Evolutionary conservation across 2,113 vertebrate genomes (phyloP).

Genomic region (Pterophyllum scalare): DNA sequence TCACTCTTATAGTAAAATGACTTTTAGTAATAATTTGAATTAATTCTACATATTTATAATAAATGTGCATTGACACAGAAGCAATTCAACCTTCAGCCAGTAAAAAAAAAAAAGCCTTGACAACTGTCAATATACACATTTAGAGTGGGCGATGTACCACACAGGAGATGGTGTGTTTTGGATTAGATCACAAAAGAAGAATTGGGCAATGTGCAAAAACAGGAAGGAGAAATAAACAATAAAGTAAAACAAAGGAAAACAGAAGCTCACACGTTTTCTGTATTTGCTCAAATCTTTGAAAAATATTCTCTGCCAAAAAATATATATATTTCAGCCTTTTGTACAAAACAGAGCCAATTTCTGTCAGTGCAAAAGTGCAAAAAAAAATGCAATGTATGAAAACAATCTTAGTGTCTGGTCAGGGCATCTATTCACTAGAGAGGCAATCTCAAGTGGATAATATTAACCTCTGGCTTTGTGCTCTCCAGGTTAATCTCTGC

Average conservation of each 20-base stretch:
- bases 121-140: neutral
- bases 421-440: neutral
- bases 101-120: neutral
- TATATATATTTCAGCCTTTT: neutral
- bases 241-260: neutral
- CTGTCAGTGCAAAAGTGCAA: neutral
- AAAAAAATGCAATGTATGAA: neutral
- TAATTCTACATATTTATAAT: neutral
- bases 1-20: no score
- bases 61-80: neutral
- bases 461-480: slow-evolving; percentile 10
- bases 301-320: neutral
- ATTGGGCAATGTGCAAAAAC: no score
- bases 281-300: neutral
- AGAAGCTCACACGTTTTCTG: neutral
- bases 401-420: slow-evolving; percentile 1
- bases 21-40: no score
- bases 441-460: neutral
- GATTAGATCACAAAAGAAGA: neutral
- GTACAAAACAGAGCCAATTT: neutral
- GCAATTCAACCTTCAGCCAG: neutral
- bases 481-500: neutral
- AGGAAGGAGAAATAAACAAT: neutral
- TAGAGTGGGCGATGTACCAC: neutral
- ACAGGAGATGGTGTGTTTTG: neutral